Conservation (phyloP, 1,140 invertebrate genomes). For the Armadillidium nasatum region DNA sequence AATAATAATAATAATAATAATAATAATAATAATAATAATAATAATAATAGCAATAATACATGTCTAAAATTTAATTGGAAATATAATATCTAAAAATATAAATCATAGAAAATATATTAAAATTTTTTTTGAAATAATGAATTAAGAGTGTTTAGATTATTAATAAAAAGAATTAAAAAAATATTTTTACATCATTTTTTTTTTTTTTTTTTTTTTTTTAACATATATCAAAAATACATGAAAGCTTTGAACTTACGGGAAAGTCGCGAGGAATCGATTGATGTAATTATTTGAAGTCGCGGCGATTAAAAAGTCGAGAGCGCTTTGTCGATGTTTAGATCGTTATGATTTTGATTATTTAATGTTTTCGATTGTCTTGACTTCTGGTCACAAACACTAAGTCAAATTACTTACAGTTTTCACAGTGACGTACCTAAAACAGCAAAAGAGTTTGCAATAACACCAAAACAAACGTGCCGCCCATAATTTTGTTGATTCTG, state of each 20-base stretch:
- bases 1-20: too few species aligned
- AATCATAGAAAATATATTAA: too few species aligned
- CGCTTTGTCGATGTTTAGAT: neutral
- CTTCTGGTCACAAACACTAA: neutral
- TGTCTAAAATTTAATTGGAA: too few species aligned
- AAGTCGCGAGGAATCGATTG: neutral
- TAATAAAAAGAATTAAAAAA: too few species aligned
- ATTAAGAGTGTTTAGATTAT: too few species aligned
- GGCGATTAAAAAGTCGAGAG: neutral
- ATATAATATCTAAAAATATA: too few species aligned
- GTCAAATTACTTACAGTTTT: neutral
- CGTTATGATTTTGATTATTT: neutral
- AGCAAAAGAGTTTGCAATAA: constrained; percentile 10
- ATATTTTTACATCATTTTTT: too few species aligned
- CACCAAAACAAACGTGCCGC: constrained; percentile 10
- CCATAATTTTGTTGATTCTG: constrained; percentile 10
- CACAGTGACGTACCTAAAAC: constrained; percentile 6
- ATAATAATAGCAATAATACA: too few species aligned
- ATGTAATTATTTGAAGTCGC: neutral
- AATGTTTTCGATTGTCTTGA: neutral
- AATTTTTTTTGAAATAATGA: too few species aligned
- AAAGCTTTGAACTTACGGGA: neutral
- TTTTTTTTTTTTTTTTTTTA: too few species aligned
- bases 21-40: too few species aligned
- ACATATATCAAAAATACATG: neutral